phyloP scores from a whole-genome alignment of 2,113 vertebrate genomes.

The Apistogramma diplotaenia region DNA sequence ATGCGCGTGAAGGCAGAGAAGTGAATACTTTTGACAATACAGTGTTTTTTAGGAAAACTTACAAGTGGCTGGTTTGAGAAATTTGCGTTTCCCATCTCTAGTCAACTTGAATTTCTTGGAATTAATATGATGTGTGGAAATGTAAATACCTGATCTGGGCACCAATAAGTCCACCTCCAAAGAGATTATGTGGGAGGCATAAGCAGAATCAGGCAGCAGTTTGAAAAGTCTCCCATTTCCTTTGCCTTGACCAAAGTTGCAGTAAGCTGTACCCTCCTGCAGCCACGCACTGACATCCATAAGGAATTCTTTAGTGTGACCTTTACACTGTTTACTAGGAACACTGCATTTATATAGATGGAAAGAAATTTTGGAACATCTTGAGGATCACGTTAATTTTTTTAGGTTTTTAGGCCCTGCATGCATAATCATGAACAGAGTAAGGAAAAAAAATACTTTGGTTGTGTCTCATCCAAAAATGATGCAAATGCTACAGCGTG shows the following conservation, averaged over 20 bases:
- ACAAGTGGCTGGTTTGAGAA: too few relatives aligned
- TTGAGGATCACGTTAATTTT: background rate
- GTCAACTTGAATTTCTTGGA: background rate
- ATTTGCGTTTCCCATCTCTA: background rate
- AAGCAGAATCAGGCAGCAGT: background rate
- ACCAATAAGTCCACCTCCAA: background rate
- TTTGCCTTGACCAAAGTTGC: background rate
- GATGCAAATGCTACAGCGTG: constrained; percentile 49
- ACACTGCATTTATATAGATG: background rate
- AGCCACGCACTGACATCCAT: background rate
- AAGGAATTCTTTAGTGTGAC: background rate
- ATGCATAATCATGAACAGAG: constrained; percentile 38
- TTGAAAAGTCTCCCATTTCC: background rate
- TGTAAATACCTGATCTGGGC: background rate
- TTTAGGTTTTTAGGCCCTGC: constrained; percentile 23
- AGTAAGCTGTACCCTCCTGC: background rate
- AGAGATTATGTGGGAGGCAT: background rate
- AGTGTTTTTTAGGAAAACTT: background rate
- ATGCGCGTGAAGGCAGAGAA: too few relatives aligned
- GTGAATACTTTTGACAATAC: too few relatives aligned
- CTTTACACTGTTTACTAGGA: background rate
- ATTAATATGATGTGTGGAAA: background rate
- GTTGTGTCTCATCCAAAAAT: constrained; percentile 42
- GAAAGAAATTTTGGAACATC: constrained; percentile 14
- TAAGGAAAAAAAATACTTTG: constrained; percentile 18